Percentiles rank a stretch among this genome's conserved stretches.
phyloP scores from a whole-genome alignment of 2,113 vertebrate species.

The Centropus bengalensis region DNA sequence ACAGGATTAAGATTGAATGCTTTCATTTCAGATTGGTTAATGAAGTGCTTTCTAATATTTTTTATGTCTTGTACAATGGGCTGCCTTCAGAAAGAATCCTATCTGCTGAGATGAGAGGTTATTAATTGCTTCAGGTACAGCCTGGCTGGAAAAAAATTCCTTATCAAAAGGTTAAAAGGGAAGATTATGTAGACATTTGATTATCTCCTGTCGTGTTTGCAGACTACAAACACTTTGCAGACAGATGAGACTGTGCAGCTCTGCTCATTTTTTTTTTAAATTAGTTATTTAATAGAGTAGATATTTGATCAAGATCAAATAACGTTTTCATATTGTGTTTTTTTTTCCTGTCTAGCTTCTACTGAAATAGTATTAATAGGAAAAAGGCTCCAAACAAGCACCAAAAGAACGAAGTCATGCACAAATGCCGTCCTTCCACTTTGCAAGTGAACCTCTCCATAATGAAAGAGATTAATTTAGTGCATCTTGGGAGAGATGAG shows the following conservation, averaged over 20 bases:
- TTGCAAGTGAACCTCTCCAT: rapidly evolving
- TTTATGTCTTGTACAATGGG: neutral
- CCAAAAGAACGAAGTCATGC: neutral
- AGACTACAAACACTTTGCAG: neutral
- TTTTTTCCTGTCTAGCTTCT: neutral
- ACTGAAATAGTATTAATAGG: neutral
- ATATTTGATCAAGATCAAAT: slow-evolving; percentile 16
- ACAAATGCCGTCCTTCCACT: neutral
- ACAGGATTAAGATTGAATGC: slow-evolving; percentile 58
- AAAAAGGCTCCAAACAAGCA: neutral
- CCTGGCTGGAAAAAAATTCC: neutral
- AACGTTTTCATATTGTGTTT: neutral
- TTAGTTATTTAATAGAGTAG: neutral
- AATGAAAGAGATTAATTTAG: neutral
- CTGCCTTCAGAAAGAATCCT: neutral
- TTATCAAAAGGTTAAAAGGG: neutral
- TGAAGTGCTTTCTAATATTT: slow-evolving; percentile 17
- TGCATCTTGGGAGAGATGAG: neutral
- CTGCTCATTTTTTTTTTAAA: neutral
- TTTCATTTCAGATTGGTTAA: slow-evolving; percentile 46
- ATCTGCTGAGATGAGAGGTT: neutral
- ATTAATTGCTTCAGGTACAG: neutral
- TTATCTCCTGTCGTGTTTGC: neutral
- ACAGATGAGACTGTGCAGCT: neutral
- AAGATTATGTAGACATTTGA: neutral